Conservation (phyloP, 1,140 invertebrate species). For the Lycorma delicatula region DNA sequence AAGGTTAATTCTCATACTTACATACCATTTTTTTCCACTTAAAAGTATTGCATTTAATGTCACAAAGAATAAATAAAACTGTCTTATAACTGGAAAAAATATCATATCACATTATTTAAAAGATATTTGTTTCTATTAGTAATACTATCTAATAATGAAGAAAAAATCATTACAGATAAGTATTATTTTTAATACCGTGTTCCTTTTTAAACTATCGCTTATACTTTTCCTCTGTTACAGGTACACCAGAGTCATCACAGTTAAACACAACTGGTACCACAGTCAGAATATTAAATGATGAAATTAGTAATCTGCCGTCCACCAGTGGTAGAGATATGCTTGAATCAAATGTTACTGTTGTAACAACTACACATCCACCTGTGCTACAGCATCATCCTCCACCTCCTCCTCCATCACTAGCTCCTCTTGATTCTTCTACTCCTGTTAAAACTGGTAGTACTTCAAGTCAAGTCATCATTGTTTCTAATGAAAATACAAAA, state of each 20-base stretch:
- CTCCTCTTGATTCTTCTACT: slow-evolving; percentile 35
- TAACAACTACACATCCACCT: slow-evolving; percentile 64
- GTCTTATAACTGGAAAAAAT: no score
- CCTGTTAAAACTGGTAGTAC: slow-evolving; percentile 21
- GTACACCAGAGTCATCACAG: not conserved
- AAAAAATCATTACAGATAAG: not conserved
- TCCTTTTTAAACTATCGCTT: no score
- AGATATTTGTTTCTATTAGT: no score
- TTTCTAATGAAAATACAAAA: slow-evolving; percentile 64
- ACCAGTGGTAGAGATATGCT: slow-evolving; percentile 10
- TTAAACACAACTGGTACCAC: slow-evolving; percentile 4
- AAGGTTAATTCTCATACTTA: no score
- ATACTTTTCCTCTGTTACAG: not conserved
- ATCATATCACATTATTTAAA: no score
- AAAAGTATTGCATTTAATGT: no score
- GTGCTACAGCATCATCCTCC: slow-evolving; percentile 42
- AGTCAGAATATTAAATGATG: slow-evolving; percentile 17
- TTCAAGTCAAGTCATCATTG: slow-evolving; percentile 59
- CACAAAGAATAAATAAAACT: no score
- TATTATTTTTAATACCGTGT: no score
- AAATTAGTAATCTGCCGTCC: slow-evolving; percentile 2
- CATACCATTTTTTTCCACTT: no score
- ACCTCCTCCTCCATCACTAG: slow-evolving; percentile 30
- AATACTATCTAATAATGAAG: no score
- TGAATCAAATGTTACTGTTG: slow-evolving; percentile 54